phyloP scores from a whole-genome alignment of 2,113 vertebrate genomes.

The Tragelaphus scriptus region DNA sequence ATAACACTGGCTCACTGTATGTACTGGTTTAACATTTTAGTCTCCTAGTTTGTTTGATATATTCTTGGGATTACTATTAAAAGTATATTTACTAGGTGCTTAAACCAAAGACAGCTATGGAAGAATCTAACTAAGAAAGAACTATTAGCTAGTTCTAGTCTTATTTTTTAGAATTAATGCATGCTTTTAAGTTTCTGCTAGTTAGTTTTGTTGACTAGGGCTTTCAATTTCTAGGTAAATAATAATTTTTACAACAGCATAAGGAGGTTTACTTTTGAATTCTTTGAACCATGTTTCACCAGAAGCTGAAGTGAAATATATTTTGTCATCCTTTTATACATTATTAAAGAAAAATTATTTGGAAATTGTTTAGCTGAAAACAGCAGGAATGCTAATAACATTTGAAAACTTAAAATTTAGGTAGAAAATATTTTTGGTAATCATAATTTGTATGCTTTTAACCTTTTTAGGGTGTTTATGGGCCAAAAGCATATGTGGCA shows the following conservation, averaged over 20 bases:
- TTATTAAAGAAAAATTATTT: constrained; percentile 11
- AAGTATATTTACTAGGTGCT: neutral
- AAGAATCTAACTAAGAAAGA: neutral
- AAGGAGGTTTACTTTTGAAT: neutral
- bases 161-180: neutral
- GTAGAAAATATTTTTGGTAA: constrained; percentile 29
- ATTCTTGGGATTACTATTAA: neutral
- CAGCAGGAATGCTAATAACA: neutral
- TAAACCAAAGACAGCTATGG: neutral
- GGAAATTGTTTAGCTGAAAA: constrained; percentile 1
- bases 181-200: neutral
- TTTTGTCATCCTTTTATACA: neutral
- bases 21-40: neutral
- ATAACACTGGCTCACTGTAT: neutral
- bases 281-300: neutral
- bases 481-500: constrained; percentile 94
- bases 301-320: neutral
- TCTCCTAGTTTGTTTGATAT: neutral
- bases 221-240: constrained; percentile 11
- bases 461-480: constrained; percentile 89
- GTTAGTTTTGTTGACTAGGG: neutral
- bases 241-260: neutral
- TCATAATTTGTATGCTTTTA: constrained; percentile 52
- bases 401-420: constrained; percentile 44
- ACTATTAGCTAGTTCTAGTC: neutral